Percentiles rank a stretch among this genome's conserved stretches.
These are phyloP conservation scores for Herpetotheres cachinnans DNA, from an alignment of 2,113 vertebrate genomes.

Conservation along the genomic window DNA sequence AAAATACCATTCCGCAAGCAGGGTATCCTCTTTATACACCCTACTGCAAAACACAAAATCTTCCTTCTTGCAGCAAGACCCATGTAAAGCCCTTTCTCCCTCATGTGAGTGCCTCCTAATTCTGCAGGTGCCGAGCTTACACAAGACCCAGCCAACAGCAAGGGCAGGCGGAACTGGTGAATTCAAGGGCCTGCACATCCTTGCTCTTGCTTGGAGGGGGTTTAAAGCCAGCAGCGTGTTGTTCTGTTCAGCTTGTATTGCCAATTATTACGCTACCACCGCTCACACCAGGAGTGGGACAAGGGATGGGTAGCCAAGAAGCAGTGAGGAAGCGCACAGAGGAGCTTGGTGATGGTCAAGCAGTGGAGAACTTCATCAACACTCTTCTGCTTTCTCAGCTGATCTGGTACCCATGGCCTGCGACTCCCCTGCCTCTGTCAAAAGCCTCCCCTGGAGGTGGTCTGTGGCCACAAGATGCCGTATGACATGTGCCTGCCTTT, in stretches of 20 bases:
- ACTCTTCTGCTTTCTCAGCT: neutral
- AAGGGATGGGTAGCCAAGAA: accelerated
- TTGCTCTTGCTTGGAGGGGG: neutral
- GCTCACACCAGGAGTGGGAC: neutral
- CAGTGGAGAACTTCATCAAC: neutral
- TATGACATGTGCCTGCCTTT: neutral
- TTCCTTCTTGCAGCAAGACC: neutral
- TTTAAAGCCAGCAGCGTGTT: neutral
- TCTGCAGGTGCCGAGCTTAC: neutral
- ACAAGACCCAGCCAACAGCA: neutral
- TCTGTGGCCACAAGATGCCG: neutral
- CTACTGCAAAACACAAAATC: neutral
- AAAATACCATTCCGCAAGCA: neutral
- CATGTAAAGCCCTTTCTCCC: neutral
- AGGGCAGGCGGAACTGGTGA: neutral
- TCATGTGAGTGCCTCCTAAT: neutral
- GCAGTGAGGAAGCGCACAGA: neutral
- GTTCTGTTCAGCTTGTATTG: neutral
- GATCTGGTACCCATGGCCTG: neutral
- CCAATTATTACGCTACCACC: neutral
- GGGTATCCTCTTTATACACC: neutral
- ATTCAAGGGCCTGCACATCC: neutral
- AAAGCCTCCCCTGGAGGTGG: neutral
- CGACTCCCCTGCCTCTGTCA: neutral
- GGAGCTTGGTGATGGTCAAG: neutral